Evolutionary conservation across 2,888 invertebrate genomes (phyloP), one percentile per base, ranked within the genome.

Genomic region (Andrena flavipes): DNA sequence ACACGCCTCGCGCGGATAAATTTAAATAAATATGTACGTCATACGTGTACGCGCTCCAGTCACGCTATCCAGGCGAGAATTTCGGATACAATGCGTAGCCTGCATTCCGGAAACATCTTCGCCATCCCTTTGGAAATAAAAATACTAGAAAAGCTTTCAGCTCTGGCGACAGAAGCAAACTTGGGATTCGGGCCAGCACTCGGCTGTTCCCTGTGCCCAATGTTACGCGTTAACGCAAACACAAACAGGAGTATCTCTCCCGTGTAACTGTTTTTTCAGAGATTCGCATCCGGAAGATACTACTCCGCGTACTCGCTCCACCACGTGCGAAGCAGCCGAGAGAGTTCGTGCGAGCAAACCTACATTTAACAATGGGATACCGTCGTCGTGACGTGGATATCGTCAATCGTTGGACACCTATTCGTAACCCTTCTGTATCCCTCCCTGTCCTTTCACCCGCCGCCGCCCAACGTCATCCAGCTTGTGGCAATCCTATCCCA

Each of bases 331-430:
- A 95, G 96, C 94, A 95, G 96, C 94, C 96, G 97, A 92, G 97
- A 97, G 94, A 97, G 97, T 94, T 97, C 97, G 94, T 97, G 97
- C 95, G 97, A 97, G 95, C 97, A 97, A 95, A 97, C 97, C 93
- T 97, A 96, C 95, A 97, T 97, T 95, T 97, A 97, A 96, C 96
- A 83, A 89, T 79, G 87, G 89, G 84, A 88, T 84, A 87, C 60
- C 83, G 71, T 71, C 83, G 71, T 69, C 76, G 79, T 73, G 82
- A 86, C 73, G 62, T 83, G 87, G 85, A 77, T 77, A 51, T 71
- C 87, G 69, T 72, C 80, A 59, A 67, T 78, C 76, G 68, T 88
- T 77, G 82, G 84, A 83, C 70, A 74, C 82, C 82, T 20, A 56
- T 68, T 51, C 59, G 70, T 54, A 48, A 62, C 49, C 72, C n/a